These are phyloP conservation scores for Astropecten irregularis DNA, from an alignment of 53 echinoderm and acorn worm genomes.

Conservation along the genomic window DNA sequence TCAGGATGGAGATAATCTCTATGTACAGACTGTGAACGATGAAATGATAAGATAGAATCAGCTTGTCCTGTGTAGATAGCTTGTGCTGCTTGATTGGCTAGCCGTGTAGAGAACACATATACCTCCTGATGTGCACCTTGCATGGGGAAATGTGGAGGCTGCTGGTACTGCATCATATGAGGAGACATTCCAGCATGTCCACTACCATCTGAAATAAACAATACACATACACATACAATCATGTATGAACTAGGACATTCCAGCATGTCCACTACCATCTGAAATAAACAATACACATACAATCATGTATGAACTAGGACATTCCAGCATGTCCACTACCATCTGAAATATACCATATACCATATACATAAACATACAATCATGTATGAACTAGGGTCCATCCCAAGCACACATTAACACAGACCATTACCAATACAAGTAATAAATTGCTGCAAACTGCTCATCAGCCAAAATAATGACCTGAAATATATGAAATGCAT, in stretches of 20 bases:
- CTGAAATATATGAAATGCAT: too few species aligned
- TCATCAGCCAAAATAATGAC: too few species aligned
- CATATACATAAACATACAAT: neutral
- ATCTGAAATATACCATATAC: constrained; percentile 44
- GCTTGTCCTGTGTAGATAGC: constrained; percentile 88
- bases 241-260: too few species aligned
- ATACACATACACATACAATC: neutral
- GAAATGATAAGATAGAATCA: constrained; percentile 94
- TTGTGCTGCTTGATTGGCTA: constrained; percentile 94
- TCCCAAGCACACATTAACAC: too few species aligned
- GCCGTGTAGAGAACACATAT: constrained; percentile 88
- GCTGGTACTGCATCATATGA: constrained; percentile 57
- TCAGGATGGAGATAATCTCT: constrained; percentile 86
- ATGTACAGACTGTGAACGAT: constrained; percentile 77
- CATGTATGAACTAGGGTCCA: too few species aligned
- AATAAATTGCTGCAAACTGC: too few species aligned
- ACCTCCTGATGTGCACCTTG: constrained; percentile 52
- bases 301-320: too few species aligned
- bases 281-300: neutral
- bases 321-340: neutral
- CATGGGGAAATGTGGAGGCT: constrained; percentile 44
- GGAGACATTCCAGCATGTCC: constrained; percentile 35
- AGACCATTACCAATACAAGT: too few species aligned
- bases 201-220: constrained; percentile 44
- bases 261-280: constrained; percentile 30